Evolutionary conservation across 2,888 invertebrate genomes (phyloP).

Genomic region (Eulithis testata): DNA sequence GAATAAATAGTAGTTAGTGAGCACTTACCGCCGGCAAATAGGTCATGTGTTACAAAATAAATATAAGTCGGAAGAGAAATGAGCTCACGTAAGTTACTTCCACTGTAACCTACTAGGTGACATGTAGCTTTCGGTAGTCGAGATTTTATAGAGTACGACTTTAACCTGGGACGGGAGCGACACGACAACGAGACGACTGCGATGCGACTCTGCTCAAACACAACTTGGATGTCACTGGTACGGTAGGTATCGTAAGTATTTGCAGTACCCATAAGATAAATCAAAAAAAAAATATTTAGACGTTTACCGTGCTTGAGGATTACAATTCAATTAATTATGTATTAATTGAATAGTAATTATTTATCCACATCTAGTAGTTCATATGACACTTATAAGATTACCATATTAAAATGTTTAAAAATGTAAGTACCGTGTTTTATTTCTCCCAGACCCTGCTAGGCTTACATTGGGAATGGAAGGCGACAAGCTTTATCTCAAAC

Average conservation of each 20-base stretch:
- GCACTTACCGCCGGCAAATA: neutral
- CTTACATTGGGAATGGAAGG: no score
- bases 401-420: no score
- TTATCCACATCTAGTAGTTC: no score
- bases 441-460: no score
- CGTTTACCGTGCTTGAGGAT: no score
- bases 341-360: no score
- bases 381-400: no score
- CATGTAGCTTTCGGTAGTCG: neutral
- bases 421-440: no score
- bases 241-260: conserved; percentile 8
- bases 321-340: no score
- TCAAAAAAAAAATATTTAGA: no score
- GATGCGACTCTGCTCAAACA: neutral
- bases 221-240: neutral
- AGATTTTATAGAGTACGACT: conserved; percentile 1
- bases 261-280: no score
- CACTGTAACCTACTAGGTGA: conserved; percentile 3
- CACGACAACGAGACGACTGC: conserved; percentile 1
- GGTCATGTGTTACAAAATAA: conserved; percentile 10
- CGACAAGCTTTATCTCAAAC: no score
- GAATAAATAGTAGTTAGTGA: neutral
- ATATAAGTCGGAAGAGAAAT: conserved; percentile 3
- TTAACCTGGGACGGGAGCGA: neutral
- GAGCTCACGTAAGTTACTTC: conserved; percentile 4